Evolutionary conservation across 2,888 invertebrate species (phyloP).

Genomic region (Lepetodrilus schrolli): DNA sequence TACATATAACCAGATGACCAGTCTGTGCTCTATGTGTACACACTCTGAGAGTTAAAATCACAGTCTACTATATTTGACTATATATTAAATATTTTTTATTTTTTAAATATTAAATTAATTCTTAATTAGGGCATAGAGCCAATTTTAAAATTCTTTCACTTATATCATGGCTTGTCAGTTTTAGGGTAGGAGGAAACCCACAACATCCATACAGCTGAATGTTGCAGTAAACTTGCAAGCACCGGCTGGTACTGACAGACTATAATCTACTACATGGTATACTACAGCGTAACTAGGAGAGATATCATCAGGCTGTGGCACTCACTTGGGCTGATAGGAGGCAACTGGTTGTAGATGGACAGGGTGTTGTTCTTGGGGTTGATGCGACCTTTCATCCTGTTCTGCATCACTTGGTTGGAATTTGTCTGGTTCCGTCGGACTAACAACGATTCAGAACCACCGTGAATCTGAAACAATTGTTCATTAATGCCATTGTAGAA

Average conservation of each 20-base stretch:
- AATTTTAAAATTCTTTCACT: too few species aligned
- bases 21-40: too few species aligned
- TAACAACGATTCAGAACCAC: constrained; percentile 50
- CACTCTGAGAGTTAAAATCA: too few species aligned
- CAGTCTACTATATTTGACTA: too few species aligned
- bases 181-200: too few species aligned
- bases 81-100: neutral
- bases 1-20: too few species aligned
- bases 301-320: neutral
- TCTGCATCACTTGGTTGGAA: constrained; percentile 56
- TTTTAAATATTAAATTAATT: too few species aligned
- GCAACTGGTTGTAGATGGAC: constrained; percentile 51
- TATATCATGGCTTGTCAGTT: too few species aligned
- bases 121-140: neutral
- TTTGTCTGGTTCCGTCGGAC: constrained; percentile 59
- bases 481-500: too few species aligned
- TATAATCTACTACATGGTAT: neutral
- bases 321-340: constrained; percentile 42
- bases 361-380: constrained; percentile 51
- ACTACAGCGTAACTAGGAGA: neutral
- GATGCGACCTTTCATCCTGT: constrained; percentile 53
- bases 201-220: too few species aligned
- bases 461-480: constrained; percentile 55
- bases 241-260: too few species aligned
- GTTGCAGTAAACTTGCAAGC: too few species aligned